A percentile compares a stretch with the other conserved stretches of the same genome.
Evolutionary conservation across 2,797 vertebrate genomes (phyloP).

Genomic region (Gymnopithys bicolor): DNA sequence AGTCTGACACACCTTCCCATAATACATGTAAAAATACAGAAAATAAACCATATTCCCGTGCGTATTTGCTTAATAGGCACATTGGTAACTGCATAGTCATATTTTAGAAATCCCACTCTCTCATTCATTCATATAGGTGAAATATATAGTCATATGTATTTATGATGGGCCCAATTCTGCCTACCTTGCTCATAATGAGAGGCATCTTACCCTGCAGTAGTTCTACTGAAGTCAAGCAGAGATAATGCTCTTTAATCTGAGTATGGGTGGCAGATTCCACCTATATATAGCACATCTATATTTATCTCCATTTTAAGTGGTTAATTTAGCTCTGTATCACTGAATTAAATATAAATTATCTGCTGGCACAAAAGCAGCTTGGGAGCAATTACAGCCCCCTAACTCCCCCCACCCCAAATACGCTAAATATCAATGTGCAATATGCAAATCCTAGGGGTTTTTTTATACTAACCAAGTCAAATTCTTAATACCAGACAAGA

Average conservation of each 20-base stretch:
- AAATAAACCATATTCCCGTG: neutral
- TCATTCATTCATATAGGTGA: neutral
- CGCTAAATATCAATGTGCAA: conserved; percentile 54
- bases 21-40: neutral
- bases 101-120: neutral
- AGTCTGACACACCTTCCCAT: neutral
- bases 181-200: neutral
- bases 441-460: conserved; percentile 44
- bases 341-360: conserved; percentile 62
- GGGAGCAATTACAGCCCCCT: conserved; percentile 52
- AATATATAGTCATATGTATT: neutral
- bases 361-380: conserved; percentile 57
- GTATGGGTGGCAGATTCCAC: conserved; percentile 23
- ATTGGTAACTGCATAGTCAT: neutral
- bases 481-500: conserved; percentile 71
- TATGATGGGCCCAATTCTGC: neutral
- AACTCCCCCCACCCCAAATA: conserved; percentile 6
- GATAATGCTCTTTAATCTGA: neutral
- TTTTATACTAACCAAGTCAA: conserved; percentile 61
- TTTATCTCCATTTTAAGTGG: conserved; percentile 61
- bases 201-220: neutral
- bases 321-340: conserved; percentile 58
- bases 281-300: conserved; percentile 51
- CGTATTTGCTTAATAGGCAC: neutral
- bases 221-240: conserved; percentile 15